Base-by-base conservation (phyloP, 2,888 invertebrate species). In the Acleris sparsana region DNA sequence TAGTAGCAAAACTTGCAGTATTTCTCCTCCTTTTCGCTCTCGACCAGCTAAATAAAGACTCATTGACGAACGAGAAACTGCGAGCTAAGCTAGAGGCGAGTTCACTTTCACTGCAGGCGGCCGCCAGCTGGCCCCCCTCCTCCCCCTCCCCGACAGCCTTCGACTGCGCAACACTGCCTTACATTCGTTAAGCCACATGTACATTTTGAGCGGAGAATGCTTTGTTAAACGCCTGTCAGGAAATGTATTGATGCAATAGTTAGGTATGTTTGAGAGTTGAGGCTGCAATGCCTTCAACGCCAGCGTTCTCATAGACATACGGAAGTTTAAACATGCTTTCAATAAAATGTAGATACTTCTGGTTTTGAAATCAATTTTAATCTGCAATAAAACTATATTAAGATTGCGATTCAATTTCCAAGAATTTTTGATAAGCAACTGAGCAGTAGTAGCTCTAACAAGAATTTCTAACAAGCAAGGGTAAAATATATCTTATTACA, bases 101-200 rank as follows among this genome's bases (percentile, higher is more conserved):
- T 76, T 85, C 84, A 92, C 92, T 92, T 92, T 92, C 92, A 92
- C 92, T 92, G 76, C 79, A 90, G 86, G 82, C 86, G 92, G 91
- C 89, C 91, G 85, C 77, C 91, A 89, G 91, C 91, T 89, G 88
- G 79, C 75, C 75, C 75, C 76, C 73, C 74, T 77, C 73, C 70
- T n/a, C n/a, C 69, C 73, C 74, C 77, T 72, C 69, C 69, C 75
- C 78, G 60, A 61, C 71, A 71, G 73, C 75, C 73, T 70, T 66
- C 70, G 69, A 78, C 87, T 85, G 75, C 86, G 89, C 89, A 91
- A 90, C 80, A 83, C 78, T 84, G 85, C 85, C 83, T 88, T 85
- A 88, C 82, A 87, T 87, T 84, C 72, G 72, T 73, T 61, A 53
- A 70, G 66, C 67, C 64, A 68, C 64, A 70, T 68, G 67, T 69